These are phyloP conservation scores for Thyatira batis DNA, from an alignment of 2,888 invertebrate species.

Conservation along the genomic window DNA sequence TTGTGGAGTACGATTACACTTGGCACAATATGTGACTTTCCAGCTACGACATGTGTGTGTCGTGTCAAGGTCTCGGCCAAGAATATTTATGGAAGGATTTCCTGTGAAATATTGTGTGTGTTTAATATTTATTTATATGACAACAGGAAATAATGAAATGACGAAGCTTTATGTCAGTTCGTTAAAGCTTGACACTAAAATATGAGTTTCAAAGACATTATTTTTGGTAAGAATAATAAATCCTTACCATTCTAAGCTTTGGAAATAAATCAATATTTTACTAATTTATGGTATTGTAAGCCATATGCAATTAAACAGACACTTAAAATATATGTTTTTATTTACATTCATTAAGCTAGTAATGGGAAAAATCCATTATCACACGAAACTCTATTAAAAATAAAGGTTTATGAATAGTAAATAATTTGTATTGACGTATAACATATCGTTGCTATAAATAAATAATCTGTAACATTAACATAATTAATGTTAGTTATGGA, in stretches of 20 bases:
- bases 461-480: constrained; percentile 3
- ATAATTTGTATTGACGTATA: not conserved
- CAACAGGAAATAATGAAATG: not conserved
- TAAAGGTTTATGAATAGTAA: not conserved
- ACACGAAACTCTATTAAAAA: not conserved
- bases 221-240: too few relatives aligned
- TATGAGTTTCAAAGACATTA: too few relatives aligned
- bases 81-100: not conserved
- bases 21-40: constrained; percentile 31
- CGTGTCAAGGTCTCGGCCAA: constrained; percentile 4
- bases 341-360: not conserved
- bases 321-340: too few relatives aligned
- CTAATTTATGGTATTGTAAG: too few relatives aligned
- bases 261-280: too few relatives aligned
- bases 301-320: too few relatives aligned
- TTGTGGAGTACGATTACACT: constrained; percentile 34
- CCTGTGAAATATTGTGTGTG: not conserved
- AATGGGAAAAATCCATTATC: not conserved
- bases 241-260: too few relatives aligned
- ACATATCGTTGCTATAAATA: constrained; percentile 7
- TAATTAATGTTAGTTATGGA: constrained; percentile 6
- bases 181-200: not conserved
- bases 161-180: not conserved
- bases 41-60: constrained; percentile 5
- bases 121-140: not conserved